Evolutionary conservation across 1,140 invertebrate genomes (phyloP), one percentile per base, ranked within the genome.

Genomic region (Trichonephila inaurata): DNA sequence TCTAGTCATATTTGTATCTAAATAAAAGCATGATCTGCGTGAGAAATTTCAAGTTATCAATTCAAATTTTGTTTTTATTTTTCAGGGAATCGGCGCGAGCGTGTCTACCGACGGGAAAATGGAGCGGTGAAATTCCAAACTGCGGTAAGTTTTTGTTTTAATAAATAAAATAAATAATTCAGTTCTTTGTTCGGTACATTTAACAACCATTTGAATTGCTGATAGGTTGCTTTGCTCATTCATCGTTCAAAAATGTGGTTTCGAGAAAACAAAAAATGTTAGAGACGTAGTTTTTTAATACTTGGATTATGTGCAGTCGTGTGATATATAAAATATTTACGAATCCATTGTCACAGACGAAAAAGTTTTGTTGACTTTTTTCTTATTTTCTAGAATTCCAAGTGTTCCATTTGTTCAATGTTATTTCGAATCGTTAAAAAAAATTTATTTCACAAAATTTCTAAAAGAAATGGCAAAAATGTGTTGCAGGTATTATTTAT

Each of bases 61-160:
- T 77, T n/a, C 66, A 69, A n/a, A 28, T 18, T 33, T 77, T 33
- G 28, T 61, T 60, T 85, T 85, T 12, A 7, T 85, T 64, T 94
- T 94, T 69, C 89, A 94, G 92, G 18, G 86, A 94, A 91, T 91
- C 94, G 81, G 81, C 87, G 87, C 82, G 94, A 40, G 97, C 97
- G 58, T 98, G 98, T 95, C 97, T 97, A 81, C 95, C 96, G 51
- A 96, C 96, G 90, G 97, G 97, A 69, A 97, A 97, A 95, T 98
- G 98, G 98, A 97, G 97, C 18, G 97, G 97, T 21, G 97, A 98
- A 24, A 95, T 97, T 44, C 98, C 98, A 62, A 98, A 98, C 96
- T 98, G 98, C 95, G 98, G 98, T 97, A 96, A 97, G 96, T 96
- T 86, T n/a, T 77, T 86, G 24, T 58, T 83, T 72, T 91, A 60